Conservation (phyloP, 2,888 invertebrate genomes). For the Timema cristinae region DNA sequence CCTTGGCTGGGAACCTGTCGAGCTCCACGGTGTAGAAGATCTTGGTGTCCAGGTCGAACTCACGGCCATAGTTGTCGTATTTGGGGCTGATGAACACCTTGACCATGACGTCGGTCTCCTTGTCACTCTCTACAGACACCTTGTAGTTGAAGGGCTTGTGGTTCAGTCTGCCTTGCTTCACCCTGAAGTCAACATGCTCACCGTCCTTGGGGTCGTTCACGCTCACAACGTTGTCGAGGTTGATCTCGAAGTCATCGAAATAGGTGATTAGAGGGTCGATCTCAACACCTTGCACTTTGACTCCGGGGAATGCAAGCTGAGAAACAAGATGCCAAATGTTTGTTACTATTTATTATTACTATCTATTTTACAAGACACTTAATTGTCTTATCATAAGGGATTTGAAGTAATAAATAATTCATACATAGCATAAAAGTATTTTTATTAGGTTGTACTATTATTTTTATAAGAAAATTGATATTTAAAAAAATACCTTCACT, state of each 20-base stretch:
- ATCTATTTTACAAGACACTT: no score
- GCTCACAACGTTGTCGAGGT: constrained; percentile 55
- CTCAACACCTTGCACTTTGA: constrained; percentile 52
- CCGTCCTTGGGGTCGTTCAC: constrained; percentile 47
- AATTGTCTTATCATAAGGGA: no score
- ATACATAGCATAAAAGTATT: no score
- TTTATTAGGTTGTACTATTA: no score
- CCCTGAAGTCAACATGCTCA: constrained; percentile 38
- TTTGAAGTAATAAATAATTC: no score
- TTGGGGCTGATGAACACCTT: constrained; percentile 68
- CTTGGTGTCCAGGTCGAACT: constrained; percentile 53
- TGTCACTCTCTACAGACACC: constrained; percentile 54
- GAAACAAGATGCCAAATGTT: constrained; percentile 11
- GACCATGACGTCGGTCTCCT: constrained; percentile 56
- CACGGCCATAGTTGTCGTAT: constrained; percentile 54
- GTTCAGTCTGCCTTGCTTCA: constrained; percentile 60
- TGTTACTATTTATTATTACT: no score
- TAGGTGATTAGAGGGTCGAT: constrained; percentile 57
- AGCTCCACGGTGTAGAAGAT: constrained; percentile 62
- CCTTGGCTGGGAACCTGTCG: constrained; percentile 57
- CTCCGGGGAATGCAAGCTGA: constrained; percentile 55
- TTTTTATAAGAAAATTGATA: no score
- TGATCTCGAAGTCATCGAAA: constrained; percentile 61
- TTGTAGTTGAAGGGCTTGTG: constrained; percentile 60
- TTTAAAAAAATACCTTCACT: no score